Base-by-base conservation (phyloP, 2,113 vertebrate species). In the Ondatra zibethicus region DNA sequence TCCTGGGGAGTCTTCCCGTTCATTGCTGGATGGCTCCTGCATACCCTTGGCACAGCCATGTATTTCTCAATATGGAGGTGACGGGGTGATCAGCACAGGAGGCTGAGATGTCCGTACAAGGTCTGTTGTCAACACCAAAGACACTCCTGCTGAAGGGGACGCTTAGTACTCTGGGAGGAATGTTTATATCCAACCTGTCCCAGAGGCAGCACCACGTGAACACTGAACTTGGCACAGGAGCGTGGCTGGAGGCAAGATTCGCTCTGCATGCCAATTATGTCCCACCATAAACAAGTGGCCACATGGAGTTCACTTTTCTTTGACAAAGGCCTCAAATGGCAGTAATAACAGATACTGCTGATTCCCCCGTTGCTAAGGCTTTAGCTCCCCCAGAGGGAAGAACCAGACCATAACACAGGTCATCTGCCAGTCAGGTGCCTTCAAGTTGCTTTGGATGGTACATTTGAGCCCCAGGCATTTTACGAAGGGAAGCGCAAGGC, bases 391-490 rank as follows among this genome's bases (percentile, higher is more conserved):
- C 76, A 3, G n/a, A 68, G 17, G 61, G 39, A 82, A 39, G 92
- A 21, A 3, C 39, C 61, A 19, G 0, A 7, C 1, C 39, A 19
- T n/a, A n/a, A n/a, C 1, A 3, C 1, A 10, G 47, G 33, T 33
- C 39, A 3, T 9, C n/a, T 0, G 9, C 42, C 50, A 45, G 5
- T 0, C 3, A 0, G 27, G 21, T 2, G 23, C 23, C 2, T 4
- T 10, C 5, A n/a, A 25, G 39, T 27, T 23, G 70, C 13, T 39
- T 21, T 23, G 1, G 58, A 16, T 0, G 21, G 58, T 9, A 33
- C 25, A 25, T 47, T 29, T 0, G 86, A 21, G 33, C 80, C 47
- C 81, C 8, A 5, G 5, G 27, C 1, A 6, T 21, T 68, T 72
- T 65, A 61, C 19, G 47, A 7, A 39, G 2, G 58, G 42, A 66